Percentiles rank a stretch among this genome's conserved stretches.
Evolutionary conservation across 1,140 invertebrate genomes (phyloP).

Genomic region (Oppia nitens): DNA sequence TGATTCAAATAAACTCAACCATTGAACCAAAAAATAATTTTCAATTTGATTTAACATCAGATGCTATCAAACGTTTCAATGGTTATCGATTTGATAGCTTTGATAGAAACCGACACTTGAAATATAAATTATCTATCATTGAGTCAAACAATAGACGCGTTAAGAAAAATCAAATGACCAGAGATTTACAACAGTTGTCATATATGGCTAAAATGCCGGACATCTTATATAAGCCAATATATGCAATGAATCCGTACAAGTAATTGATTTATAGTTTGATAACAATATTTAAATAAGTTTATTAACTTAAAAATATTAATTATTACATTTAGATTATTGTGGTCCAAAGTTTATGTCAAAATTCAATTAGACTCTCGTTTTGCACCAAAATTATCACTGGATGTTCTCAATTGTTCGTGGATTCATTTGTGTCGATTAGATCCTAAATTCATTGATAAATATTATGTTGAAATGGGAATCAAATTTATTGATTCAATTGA

Average conservation of each 20-base stretch:
- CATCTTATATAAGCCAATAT: neutral
- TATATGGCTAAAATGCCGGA: neutral
- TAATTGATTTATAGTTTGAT: neutral
- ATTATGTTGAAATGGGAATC: neutral
- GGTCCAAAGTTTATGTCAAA: slow-evolving; percentile 8
- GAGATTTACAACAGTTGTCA: neutral
- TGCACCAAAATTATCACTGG: neutral
- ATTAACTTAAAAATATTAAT: neutral
- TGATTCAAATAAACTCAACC: slow-evolving; percentile 11
- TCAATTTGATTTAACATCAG: slow-evolving; percentile 3
- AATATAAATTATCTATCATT: neutral
- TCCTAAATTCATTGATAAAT: neutral
- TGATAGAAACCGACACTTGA: neutral
- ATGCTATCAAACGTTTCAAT: neutral
- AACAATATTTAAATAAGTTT: neutral
- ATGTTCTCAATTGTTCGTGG: slow-evolving; percentile 15
- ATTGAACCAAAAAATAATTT: neutral
- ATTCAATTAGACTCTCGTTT: neutral
- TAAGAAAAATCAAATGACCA: neutral
- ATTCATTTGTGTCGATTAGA: slow-evolving; percentile 9
- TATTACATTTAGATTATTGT: neutral
- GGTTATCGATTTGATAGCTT: neutral
- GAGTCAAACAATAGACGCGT: neutral
- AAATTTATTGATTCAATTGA: neutral
- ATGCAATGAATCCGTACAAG: slow-evolving; percentile 1